phyloP scores from a whole-genome alignment of 2,113 vertebrate genomes.

The Condylura cristata region DNA sequence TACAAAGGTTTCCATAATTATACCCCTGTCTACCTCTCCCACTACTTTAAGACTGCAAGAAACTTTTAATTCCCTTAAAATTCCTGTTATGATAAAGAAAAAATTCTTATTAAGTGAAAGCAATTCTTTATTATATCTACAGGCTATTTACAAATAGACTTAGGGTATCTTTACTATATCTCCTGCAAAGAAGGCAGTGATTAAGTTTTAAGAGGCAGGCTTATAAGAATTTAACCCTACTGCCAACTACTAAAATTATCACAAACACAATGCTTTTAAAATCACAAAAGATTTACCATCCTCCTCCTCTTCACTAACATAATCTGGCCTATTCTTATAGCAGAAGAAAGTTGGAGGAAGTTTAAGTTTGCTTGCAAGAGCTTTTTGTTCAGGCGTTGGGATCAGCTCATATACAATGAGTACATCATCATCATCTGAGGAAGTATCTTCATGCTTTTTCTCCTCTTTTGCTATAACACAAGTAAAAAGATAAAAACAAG shows the following conservation, averaged over 20 bases:
- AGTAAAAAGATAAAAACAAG: slow-evolving; percentile 62
- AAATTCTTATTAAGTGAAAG: not conserved
- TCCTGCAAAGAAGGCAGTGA: no score
- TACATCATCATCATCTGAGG: slow-evolving; percentile 88
- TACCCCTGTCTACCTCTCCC: not conserved
- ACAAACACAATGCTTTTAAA: slow-evolving; percentile 28
- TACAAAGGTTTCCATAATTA: not conserved
- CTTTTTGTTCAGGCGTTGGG: slow-evolving; percentile 92
- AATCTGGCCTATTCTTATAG: slow-evolving; percentile 95
- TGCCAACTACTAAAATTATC: not conserved
- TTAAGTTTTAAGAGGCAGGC: not conserved
- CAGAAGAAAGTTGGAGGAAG: slow-evolving; percentile 97
- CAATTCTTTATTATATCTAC: not conserved
- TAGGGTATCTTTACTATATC: not conserved
- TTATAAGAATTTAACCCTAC: slow-evolving; percentile 20
- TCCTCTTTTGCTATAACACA: slow-evolving; percentile 81
- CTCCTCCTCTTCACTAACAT: slow-evolving; percentile 90
- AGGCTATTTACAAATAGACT: not conserved
- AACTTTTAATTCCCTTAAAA: slow-evolving; percentile 35
- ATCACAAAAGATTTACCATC: slow-evolving; percentile 89
- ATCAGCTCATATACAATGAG: slow-evolving; percentile 91
- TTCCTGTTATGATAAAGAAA: not conserved
- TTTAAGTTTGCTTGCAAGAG: slow-evolving; percentile 89
- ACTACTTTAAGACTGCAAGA: not conserved
- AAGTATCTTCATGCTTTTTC: slow-evolving; percentile 55